Evolutionary conservation across 2,797 vertebrate genomes (phyloP), one percentile per base, ranked within the genome.

Genomic region (Cyprinodon diabolis): DNA sequence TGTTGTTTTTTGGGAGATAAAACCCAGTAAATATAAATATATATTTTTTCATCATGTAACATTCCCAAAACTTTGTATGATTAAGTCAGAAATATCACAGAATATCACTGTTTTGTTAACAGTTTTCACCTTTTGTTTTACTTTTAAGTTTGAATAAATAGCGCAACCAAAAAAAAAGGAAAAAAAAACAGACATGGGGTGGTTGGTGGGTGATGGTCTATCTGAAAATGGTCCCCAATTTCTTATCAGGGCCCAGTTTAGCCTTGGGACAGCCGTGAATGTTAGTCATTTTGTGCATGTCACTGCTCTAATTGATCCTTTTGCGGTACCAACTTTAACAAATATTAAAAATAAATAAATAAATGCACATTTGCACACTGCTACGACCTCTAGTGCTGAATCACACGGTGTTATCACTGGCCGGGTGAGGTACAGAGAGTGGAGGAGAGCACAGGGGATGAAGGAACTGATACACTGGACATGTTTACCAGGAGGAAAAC

Each of bases 401-500:
- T 72, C 58, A 47, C 49, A 40, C 65, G 60, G 67, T 72, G 58
- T 68, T 73, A 77, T 76, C 73, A 82, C 76, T n/a, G 78, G 71
- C 80, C 69, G 77, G 11, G n/a, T 74, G 81, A 82, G 80, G 74
- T 81, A 76, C 76, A 79, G 68, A 83, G 81, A 71, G 55, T 2
- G 40, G 62, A 72, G 68, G 68, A 56, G n/a, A 71, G 35, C 12
- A 21, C 57, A 47, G 60, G 60, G 66, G 70, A 66, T 17, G 43
- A 74, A 71, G 77, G 74, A 76, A 68, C 77, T 57, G 40, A 82
- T 25, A 60, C 60, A 69, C 68, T 43, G 45, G 70, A 77, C 68
- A 25, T 11, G 65, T 54, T 85, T 79, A 78, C 54, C 85, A 80
- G 79, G 80, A 87, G 82, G 85, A 78, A 58, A 81, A 90, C 75